Base-by-base conservation (phyloP, 92 coral and sea anemone species). In the Epizoanthus illoricatus region DNA sequence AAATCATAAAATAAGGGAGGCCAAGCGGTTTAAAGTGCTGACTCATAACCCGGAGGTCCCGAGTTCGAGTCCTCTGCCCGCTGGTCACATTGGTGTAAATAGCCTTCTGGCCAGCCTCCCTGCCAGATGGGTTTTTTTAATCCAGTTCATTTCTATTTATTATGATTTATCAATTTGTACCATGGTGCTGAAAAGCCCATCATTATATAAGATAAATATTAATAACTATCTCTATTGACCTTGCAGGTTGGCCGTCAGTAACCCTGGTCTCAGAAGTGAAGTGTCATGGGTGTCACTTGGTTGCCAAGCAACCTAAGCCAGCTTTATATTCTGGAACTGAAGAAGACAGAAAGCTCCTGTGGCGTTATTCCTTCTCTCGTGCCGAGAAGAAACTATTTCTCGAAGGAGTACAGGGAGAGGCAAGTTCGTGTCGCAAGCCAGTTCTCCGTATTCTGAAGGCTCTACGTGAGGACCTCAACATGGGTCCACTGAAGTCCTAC, bases 401-500 rank as follows among this genome's bases (percentile, higher is more conserved):
- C 2, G 54, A 79, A 6, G 90, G 91, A 3, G 73, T 76, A n/a
- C 80, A 80, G 0, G 91, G 92, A 4, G 76, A 85, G 62, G 76
- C 86, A 9, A 71, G 81, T 17, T 86, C 95, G 58, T 86, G 91
- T 73, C 83, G 89, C 63, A 86, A 84, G 69, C 87, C 64, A 63
- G 90, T 93, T 11, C 86, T 91, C 21, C 95, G 92, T n/a, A 89
- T 93, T 67, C 86, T 93, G 54, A 93, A 93, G 73, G 85, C 85
- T 9, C 86, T 93, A 4, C 71, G 86, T 43, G 88, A 89, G 28
- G 91, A 90, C 23, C 73, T 64, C 7, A 20, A 74, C 12, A 56
- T 90, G 76, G 65, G 61, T 12, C 95, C 93, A 0, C 52, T 93
- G 74, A 93, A 86, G 63, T 89, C 98, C 3, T 93, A 93, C 71